phyloP scores from a whole-genome alignment of 2,113 vertebrate genomes.

The Picathartes gymnocephalus region DNA sequence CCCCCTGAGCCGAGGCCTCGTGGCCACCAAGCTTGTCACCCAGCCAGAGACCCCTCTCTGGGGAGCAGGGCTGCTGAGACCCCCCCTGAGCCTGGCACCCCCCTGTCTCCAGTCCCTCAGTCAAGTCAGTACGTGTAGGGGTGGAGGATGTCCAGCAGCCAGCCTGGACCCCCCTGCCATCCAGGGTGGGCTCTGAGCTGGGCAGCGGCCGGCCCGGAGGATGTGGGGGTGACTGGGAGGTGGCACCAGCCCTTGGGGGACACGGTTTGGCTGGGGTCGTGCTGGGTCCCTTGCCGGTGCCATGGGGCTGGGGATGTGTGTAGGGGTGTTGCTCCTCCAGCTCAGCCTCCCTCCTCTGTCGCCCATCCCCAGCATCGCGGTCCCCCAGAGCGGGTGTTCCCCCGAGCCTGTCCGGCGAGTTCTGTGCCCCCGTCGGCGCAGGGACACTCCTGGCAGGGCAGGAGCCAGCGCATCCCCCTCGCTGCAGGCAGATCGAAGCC shows the following conservation, averaged over 20 bases:
- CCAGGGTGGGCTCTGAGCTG: neutral
- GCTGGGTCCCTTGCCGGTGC: neutral
- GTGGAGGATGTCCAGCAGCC: neutral
- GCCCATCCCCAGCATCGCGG: neutral
- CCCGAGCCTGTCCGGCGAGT: neutral
- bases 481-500: neutral
- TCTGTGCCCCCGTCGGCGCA: neutral
- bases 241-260: neutral
- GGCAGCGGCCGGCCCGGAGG: neutral
- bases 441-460: neutral
- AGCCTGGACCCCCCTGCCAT: neutral
- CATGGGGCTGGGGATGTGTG: neutral
- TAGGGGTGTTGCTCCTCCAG: neutral
- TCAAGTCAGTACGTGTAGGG: fast-evolving
- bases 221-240: neutral
- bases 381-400: too few species aligned
- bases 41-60: neutral
- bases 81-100: neutral
- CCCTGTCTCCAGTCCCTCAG: neutral
- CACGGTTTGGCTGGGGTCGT: neutral
- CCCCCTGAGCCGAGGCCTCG: neutral
- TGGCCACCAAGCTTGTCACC: neutral
- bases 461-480: neutral
- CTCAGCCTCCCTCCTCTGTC: neutral
- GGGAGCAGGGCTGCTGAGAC: too few species aligned